A percentile compares a stretch with the other conserved stretches of the same genome.
These are phyloP conservation scores for Podilymbus podiceps DNA, from an alignment of 2,113 vertebrate genomes.

Conservation along the genomic window DNA sequence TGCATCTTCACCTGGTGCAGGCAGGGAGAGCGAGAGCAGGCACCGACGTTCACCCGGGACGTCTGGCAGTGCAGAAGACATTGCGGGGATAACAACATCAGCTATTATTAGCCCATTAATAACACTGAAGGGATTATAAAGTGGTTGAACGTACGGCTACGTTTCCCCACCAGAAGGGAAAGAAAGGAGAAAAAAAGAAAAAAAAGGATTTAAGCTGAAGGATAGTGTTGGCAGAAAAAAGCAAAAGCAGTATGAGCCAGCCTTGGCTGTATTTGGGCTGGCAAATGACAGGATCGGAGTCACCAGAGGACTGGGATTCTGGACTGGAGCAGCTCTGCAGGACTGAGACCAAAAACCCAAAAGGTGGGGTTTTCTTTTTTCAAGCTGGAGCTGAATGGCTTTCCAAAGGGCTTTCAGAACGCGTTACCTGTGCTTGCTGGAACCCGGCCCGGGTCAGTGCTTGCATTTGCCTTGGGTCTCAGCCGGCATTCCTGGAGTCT, in stretches of 20 bases:
- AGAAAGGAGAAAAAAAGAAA: neutral
- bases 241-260: neutral
- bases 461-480: neutral
- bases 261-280: neutral
- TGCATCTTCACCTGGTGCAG: rapidly evolving
- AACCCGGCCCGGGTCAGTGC: no score
- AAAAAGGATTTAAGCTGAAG: neutral
- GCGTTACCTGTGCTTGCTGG: neutral
- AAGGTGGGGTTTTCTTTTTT: neutral
- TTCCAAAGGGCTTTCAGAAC: neutral
- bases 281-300: neutral
- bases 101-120: slow-evolving; percentile 15
- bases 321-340: slow-evolving; percentile 10
- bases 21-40: neutral
- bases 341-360: neutral
- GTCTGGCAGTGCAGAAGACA: neutral
- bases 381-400: neutral
- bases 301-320: neutral
- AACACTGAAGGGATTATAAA: neutral
- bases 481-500: rapidly evolving
- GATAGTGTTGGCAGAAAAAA: neutral
- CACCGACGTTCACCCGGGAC: neutral
- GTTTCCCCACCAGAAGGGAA: neutral
- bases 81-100: neutral
- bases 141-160: neutral